A percentile compares a stretch with the other conserved stretches of the same genome.
phyloP scores from a whole-genome alignment of 2,797 vertebrate genomes.

The Thamnophis elegans region DNA sequence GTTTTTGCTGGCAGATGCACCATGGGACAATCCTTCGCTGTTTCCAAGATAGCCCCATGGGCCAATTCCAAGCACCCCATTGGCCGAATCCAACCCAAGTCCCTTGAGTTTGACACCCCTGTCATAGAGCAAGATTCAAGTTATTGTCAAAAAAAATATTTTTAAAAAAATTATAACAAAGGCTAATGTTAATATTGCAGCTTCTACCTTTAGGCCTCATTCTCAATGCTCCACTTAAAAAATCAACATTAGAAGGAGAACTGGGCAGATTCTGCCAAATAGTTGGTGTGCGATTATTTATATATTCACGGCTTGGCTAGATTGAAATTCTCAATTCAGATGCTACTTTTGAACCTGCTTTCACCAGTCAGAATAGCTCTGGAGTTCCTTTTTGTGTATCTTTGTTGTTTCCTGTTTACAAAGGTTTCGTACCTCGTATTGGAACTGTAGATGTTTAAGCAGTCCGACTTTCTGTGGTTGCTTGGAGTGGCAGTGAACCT shows the following conservation, averaged over 20 bases:
- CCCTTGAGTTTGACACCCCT: no score
- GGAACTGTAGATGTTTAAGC: fast-evolving
- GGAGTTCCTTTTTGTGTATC: background rate
- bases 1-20: no score
- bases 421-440: background rate
- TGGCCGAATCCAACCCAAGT: fast-evolving
- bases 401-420: background rate
- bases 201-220: constrained; percentile 18
- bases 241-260: constrained; percentile 4
- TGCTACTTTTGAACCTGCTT: background rate
- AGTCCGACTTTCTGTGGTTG: background rate
- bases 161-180: background rate
- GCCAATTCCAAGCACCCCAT: no score
- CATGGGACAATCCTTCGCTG: no score
- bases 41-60: no score
- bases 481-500: background rate
- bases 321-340: background rate
- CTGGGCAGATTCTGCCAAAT: constrained; percentile 36
- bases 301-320: constrained; percentile 32
- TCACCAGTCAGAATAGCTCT: background rate
- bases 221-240: background rate
- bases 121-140: background rate
- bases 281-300: constrained; percentile 41
- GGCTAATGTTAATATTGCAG: background rate
- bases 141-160: no score